Percentiles rank a stretch among this genome's conserved stretches.
Conservation (phyloP, 2,113 vertebrate species). For the Crotophaga sulcirostris region DNA sequence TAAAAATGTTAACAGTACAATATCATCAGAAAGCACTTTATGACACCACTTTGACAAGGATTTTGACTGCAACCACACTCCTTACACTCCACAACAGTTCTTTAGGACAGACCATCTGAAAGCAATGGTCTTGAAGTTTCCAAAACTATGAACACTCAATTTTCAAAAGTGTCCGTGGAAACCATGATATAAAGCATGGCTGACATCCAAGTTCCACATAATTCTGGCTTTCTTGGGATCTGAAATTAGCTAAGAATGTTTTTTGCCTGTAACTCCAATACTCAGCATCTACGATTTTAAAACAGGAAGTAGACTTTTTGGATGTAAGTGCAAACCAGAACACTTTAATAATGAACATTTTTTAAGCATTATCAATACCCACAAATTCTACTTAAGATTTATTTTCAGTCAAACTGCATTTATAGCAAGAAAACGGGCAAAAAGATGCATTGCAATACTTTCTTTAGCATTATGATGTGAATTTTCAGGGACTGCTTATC, state of each 20-base stretch:
- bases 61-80: not conserved
- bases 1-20: too few relatives aligned
- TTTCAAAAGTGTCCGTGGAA: not conserved
- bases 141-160: not conserved
- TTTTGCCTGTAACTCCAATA: not conserved
- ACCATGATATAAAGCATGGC: not conserved
- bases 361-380: not conserved
- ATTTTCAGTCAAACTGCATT: not conserved
- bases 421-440: not conserved
- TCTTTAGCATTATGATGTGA: not conserved
- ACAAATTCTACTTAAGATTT: not conserved
- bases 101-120: not conserved
- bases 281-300: not conserved
- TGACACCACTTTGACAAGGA: not conserved
- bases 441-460: fast-evolving
- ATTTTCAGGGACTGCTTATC: not conserved
- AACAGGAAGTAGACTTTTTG: not conserved
- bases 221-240: not conserved
- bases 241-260: not conserved
- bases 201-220: not conserved
- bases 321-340: not conserved
- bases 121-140: not conserved
- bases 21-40: not conserved
- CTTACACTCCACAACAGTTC: too few relatives aligned
- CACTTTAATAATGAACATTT: not conserved